Evolutionary conservation across 2,797 vertebrate species (phyloP).

Genomic region (Coreius guichenoti): DNA sequence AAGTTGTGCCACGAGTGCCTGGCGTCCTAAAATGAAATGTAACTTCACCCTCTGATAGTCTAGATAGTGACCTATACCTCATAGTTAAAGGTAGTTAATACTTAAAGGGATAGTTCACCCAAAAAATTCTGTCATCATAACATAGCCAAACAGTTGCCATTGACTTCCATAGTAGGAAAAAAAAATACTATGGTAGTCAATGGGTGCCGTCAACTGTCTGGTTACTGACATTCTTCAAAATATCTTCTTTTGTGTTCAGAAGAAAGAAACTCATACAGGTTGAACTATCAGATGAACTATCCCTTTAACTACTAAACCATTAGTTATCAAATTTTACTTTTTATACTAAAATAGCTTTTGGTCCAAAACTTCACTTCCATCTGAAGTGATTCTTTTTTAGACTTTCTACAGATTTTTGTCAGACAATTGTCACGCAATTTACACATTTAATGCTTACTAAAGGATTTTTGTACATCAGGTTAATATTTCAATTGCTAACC

Average conservation of each 20-base stretch:
- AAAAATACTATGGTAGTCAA: background rate
- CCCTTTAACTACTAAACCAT: background rate
- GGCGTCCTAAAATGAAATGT: background rate
- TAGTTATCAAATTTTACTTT: background rate
- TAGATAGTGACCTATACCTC: conserved; percentile 40
- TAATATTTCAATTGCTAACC: background rate
- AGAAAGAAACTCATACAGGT: background rate
- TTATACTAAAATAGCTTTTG: background rate
- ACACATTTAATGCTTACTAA: background rate
- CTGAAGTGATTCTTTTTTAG: background rate
- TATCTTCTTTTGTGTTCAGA: background rate
- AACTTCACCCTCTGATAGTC: conserved; percentile 21
- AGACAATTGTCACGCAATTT: conserved; percentile 38
- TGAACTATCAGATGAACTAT: background rate
- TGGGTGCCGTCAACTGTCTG: background rate
- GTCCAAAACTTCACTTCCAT: background rate
- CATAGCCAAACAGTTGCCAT: background rate
- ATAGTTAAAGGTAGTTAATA: background rate
- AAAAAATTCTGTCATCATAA: too few relatives aligned
- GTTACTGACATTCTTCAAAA: background rate
- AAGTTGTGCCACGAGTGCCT: background rate
- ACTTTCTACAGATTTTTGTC: background rate
- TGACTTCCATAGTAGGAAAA: background rate
- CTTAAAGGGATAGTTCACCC: background rate
- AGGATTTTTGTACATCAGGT: background rate